Evolutionary conservation across 2,113 vertebrate species (phyloP), one percentile per base, ranked within the genome.

Genomic region (Nettapus auritus): DNA sequence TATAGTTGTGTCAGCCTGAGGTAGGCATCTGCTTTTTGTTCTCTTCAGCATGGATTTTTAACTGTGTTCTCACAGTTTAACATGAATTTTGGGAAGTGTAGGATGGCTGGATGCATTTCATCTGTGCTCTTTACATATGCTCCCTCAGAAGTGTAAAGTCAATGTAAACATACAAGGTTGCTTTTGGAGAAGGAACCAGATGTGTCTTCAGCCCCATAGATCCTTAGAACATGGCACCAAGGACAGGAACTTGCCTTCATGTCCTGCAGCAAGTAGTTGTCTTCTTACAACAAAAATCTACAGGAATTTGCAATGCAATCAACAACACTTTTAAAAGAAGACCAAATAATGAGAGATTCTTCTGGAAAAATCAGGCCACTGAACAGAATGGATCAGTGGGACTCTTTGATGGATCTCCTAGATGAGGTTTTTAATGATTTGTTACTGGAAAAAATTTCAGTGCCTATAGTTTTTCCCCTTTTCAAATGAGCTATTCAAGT

Each of bases 391-490:
- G 50, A 78, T 42, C 26, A 75, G 40, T 26, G 31, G 17, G 11
- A 11, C 7, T 84, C 13, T 80, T 83, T 14, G 33, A 9, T n/a
- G 6, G 26, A 78, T 85, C 50, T 68, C 38, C 12, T 55, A 40
- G 11, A 29, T 8, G 74, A 68, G 8, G 6, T 79, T 82, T 82
- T 46, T 18, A 46, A 91, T 71, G 57, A 74, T 69, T 91, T 84
- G 66, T 85, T 42, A 53, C 18, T 2, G 3, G 42, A 57, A 4
- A 8, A 7, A 57, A 12, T 48, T 71, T 73, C 63, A 23, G 18
- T 33, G 4, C 34, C 20, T 71, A 14, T 2, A 20, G 6, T 4
- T 34, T 62, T 17, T 6, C 4, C 7, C 2, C 3, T 5, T 8
- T 55, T 71, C 20, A 25, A 81, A 74, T 81, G 28, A 79, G 64